Evolutionary conservation across 2,797 vertebrate genomes (phyloP).

Genomic region (Merluccius polli): DNA sequence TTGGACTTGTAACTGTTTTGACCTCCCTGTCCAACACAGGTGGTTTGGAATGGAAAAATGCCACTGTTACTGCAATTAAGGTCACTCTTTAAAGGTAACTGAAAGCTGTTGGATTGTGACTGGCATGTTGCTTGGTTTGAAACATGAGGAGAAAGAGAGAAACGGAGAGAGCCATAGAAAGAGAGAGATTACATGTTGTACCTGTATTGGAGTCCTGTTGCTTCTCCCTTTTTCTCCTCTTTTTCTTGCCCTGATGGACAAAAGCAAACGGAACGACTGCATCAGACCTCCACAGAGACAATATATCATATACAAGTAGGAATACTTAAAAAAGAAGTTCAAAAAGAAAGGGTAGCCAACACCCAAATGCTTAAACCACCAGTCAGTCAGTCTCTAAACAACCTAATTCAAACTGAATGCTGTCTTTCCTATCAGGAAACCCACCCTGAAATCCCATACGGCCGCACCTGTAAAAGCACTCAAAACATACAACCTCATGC

Average conservation of each 20-base stretch:
- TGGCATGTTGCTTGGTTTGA: not conserved
- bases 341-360: not conserved
- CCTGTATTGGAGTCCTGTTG: constrained; percentile 93
- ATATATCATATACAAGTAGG: not conserved
- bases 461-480: not conserved
- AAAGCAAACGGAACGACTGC: constrained; percentile 13
- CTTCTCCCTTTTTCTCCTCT: constrained; percentile 94
- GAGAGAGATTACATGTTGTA: constrained; percentile 47
- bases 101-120: too few species aligned
- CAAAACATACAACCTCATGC: not conserved
- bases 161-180: not conserved
- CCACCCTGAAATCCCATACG: not conserved
- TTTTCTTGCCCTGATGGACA: constrained; percentile 90
- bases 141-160: too few species aligned
- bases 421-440: not conserved
- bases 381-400: not conserved
- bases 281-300: constrained; percentile 25
- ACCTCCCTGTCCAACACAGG: too few species aligned
- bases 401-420: not conserved
- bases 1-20: too few species aligned
- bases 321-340: not conserved
- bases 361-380: not conserved
- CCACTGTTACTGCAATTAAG: too few species aligned
- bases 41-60: too few species aligned
- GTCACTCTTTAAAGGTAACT: too few species aligned